Evolutionary conservation across 1,140 invertebrate species (phyloP), one percentile per base, ranked within the genome.

Genomic region (Drosophila pseudoobscura): DNA sequence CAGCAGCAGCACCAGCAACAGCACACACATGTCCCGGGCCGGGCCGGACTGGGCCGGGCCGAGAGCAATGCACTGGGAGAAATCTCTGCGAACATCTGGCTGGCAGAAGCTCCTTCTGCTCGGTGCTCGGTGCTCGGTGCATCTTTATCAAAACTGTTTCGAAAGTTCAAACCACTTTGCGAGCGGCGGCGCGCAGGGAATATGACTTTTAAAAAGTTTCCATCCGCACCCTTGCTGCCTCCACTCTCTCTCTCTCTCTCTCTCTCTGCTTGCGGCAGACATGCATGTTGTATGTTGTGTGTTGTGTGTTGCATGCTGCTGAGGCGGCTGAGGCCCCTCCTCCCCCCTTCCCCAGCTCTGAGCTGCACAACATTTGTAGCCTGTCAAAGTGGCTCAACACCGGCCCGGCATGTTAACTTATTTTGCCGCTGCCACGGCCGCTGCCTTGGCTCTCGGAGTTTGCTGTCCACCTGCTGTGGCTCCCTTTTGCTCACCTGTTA

Each of bases 61-160:
- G 24, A 57, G 66, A 69, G 66, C 66, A 70, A 15, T 70, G 64
- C 66, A 70, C 66, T 69, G 52, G 26, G 24, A 44, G 64, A 70
- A 70, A 70, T 69, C 63, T 57, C 35, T 9, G 51, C n/a, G 51
- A 24, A 52, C 63, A 57, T 69, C 63, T 26, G 4, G 24, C 24
- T 39, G 35, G 35, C 35, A 39, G 35, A 20, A 20, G 66, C 69
- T 68, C 57, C 35, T 13, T 70, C 43, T 70, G 62, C 45, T 44
- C 31, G 44, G 52, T 39, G 31, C 2, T 35, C 8, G 31, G 8
- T 35, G 58, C 61, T 59, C 66, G 62, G 66, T 84, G 80, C 80
- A 84, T 85, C 72, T 84, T 84, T 84, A 84, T 84, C 80, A 84
- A 84, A 84, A 84, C 85, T 85, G 80, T 84, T 84, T 76, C 72